Conservation (phyloP, 2,888 invertebrate species). For the Lordiphosa andalusiaca region DNA sequence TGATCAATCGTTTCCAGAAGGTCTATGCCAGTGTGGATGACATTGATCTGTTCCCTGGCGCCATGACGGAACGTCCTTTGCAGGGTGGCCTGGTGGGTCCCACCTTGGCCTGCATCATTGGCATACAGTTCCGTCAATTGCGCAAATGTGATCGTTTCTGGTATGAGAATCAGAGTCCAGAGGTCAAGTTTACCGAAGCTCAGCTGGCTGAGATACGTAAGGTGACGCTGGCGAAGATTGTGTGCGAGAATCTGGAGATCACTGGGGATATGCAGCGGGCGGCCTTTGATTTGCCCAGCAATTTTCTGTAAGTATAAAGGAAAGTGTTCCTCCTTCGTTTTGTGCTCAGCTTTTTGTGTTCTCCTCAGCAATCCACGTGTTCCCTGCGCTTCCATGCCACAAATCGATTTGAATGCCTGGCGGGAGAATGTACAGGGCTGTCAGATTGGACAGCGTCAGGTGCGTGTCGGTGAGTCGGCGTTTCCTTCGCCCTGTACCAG, state of each 20-base stretch:
- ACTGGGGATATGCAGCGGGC: constrained; percentile 93
- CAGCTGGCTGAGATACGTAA: constrained; percentile 94
- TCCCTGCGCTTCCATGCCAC: constrained; percentile 89
- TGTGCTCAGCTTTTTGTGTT: background rate
- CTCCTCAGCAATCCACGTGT: constrained; percentile 88
- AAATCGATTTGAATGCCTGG: constrained; percentile 91
- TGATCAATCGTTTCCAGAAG: constrained; percentile 88
- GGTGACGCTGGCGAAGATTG: constrained; percentile 89
- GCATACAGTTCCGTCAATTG: constrained; percentile 93
- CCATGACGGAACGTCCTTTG: constrained; percentile 92
- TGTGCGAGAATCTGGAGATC: constrained; percentile 94
- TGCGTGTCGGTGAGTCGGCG: constrained; percentile 90
- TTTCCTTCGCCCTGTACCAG: constrained; percentile 95
- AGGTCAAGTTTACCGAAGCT: constrained; percentile 89
- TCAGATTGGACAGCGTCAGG: constrained; percentile 89
- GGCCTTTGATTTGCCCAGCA: constrained; percentile 93
- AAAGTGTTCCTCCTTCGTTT: background rate
- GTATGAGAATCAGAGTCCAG: constrained; percentile 93
- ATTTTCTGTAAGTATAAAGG: constrained; percentile 85
- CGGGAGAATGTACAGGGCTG: constrained; percentile 90
- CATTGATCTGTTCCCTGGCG: constrained; percentile 97
- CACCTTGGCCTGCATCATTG: constrained; percentile 96
- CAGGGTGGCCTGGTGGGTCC: constrained; percentile 96
- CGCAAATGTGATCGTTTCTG: constrained; percentile 97
- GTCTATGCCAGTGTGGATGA: constrained; percentile 95